Base-by-base conservation (phyloP, 2,888 invertebrate genomes). In the Meganola albula region DNA sequence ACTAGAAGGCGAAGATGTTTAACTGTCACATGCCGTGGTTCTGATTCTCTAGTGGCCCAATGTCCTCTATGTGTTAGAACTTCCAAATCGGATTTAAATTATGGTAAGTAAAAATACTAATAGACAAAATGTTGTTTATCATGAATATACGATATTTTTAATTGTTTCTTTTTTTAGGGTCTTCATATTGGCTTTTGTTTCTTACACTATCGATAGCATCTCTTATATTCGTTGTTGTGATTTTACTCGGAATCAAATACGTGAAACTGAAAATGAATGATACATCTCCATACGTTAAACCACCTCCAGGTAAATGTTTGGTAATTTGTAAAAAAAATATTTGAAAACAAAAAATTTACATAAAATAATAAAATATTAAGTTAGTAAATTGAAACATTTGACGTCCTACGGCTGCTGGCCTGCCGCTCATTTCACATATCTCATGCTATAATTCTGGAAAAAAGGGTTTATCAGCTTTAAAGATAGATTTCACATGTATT, bases 1-100 rank as follows among this genome's bases (percentile, higher is more conserved):
- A 91, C 91, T 44, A 89, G 96, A 44, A 90, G 97, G 41, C 87
- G 92, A 48, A 90, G 91, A 44, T 98, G 98, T 76, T 71, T 84
- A 1, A 64, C 64, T 14, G 73, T 73, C 1, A 69, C 71, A 0
- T 85, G 85, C 34, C 63, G 74, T 1, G 85, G 84, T 3, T 73
- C 74, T 10, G 82, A 84, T 40, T 76, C 80, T 18, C 83, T 84
- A 44, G 69, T 79, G 1, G 68, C 68, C 0, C 84, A 80, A 38
- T 85, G 85, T 34, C 73, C 80, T 0, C 43, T 82, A 8, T 85
- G 85, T 42, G 79, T 85, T 1, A 63, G 83, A 36, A 83, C 83
- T 6, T 79, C 83, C 0, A 83, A 83, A 44, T 76, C 79, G 11
- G 71, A 78, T 16, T 52, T 76, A 8, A 65, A 67, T 43, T 74